These are phyloP conservation scores for Sphaerophoria taeniata DNA, from an alignment of 2,888 invertebrate genomes.

Conservation along the genomic window DNA sequence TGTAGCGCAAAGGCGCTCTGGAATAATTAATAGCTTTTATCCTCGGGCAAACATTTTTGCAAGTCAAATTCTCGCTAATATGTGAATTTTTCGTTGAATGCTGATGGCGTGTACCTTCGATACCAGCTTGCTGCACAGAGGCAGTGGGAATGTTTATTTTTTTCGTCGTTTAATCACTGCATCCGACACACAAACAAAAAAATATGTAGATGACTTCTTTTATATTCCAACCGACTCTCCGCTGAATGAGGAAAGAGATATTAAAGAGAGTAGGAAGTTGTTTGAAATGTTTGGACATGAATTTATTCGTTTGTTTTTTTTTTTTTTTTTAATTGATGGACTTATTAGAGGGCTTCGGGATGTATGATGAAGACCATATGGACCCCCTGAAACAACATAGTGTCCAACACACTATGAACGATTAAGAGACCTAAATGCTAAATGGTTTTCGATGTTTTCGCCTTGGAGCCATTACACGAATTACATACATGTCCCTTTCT, in stretches of 20 bases:
- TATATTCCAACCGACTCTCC: background rate
- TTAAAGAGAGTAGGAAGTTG: constrained; percentile 3
- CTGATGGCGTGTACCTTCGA: constrained; percentile 18
- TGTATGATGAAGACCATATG: no score
- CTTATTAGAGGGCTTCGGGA: no score
- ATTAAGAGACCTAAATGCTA: no score
- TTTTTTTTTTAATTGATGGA: background rate
- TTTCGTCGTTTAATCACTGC: constrained; percentile 2
- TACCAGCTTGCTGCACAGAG: background rate
- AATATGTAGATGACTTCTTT: constrained; percentile 22
- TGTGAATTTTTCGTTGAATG: constrained; percentile 56
- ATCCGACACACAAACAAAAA: constrained; percentile 7
- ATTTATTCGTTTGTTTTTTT: background rate
- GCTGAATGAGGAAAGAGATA: no score
- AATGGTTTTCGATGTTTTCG: no score
- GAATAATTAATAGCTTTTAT: constrained; percentile 71
- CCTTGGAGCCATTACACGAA: no score
- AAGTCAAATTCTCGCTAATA: constrained; percentile 66
- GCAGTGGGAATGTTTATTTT: constrained; percentile 21
- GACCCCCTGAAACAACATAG: no score
- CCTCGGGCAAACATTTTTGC: constrained; percentile 61
- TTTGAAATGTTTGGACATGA: background rate
- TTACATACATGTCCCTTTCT: no score
- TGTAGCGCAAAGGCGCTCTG: constrained; percentile 34
- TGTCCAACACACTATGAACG: no score